These are phyloP conservation scores for Danaus plexippus DNA, from an alignment of 1,140 invertebrate genomes.

Conservation along the genomic window DNA sequence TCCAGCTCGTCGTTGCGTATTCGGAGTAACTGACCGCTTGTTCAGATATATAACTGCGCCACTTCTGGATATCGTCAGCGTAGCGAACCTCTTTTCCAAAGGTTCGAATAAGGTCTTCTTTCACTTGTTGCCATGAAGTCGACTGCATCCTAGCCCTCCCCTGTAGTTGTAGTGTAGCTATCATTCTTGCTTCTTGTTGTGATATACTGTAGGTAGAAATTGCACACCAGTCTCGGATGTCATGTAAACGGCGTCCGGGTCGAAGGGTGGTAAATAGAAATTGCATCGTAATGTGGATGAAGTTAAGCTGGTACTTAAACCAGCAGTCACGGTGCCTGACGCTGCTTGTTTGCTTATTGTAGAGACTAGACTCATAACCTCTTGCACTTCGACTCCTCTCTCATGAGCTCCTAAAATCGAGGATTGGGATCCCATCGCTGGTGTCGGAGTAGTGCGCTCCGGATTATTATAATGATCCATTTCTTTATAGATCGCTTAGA, in stretches of 20 bases:
- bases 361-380: too few relatives aligned
- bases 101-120: constrained; percentile 21
- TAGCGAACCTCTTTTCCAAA: constrained; percentile 29
- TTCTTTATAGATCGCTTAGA: too few relatives aligned
- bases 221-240: constrained; percentile 32
- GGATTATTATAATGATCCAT: too few relatives aligned
- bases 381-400: not conserved
- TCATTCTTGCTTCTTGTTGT: constrained; percentile 28
- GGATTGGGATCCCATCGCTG: constrained; percentile 20
- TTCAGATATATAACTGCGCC: constrained; percentile 26
- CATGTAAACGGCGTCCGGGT: constrained; percentile 29
- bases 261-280: too few relatives aligned
- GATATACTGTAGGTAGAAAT: constrained; percentile 18
- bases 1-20: constrained; percentile 25
- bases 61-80: constrained; percentile 27
- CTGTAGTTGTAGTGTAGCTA: constrained; percentile 28
- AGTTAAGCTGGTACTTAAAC: not conserved
- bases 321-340: constrained; percentile 7
- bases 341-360: constrained; percentile 5
- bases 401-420: too few relatives aligned
- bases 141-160: constrained; percentile 27
- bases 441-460: too few relatives aligned
- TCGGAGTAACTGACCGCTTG: constrained; percentile 25
- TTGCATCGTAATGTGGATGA: not conserved
- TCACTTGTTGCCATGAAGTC: constrained; percentile 27